Evolutionary conservation across 2,797 vertebrate genomes (phyloP).

Genomic region (Propithecus deckenii): DNA sequence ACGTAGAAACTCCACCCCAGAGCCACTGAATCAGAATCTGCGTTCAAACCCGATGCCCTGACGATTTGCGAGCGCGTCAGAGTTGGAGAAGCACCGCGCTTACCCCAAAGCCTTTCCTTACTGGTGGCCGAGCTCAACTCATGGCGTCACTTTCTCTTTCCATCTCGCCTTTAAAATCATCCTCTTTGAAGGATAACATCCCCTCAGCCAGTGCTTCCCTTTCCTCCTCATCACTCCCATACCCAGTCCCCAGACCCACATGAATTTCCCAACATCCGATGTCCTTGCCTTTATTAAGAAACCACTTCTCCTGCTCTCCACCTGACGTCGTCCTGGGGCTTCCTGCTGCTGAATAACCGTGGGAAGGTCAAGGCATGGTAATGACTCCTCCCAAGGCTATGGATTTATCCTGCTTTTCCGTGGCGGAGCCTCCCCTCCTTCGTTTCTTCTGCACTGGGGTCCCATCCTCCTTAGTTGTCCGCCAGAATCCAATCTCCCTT

Average conservation of each 20-base stretch:
- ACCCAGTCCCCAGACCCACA: not conserved
- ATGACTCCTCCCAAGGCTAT: not conserved
- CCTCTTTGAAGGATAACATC: not conserved
- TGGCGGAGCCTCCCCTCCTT: not conserved
- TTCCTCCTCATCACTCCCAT: not conserved
- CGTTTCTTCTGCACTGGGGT: not conserved
- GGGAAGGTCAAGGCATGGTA: not conserved
- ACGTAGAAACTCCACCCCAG: not conserved
- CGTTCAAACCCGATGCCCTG: not conserved
- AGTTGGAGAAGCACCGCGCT: not conserved
- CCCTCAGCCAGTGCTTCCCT: not conserved
- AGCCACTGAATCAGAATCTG: not conserved
- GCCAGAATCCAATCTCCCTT: not conserved
- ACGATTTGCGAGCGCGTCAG: no score
- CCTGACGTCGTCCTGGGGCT: not conserved
- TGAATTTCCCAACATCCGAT: not conserved
- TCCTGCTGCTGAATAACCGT: not conserved
- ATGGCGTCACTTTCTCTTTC: not conserved
- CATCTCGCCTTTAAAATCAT: not conserved
- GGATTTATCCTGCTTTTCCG: not conserved
- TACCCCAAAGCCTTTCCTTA: not conserved
- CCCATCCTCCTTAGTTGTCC: not conserved
- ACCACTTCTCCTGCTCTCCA: not conserved
- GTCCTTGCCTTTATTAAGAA: not conserved
- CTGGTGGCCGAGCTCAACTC: not conserved